These are phyloP conservation scores for Lochmaea crataegi DNA, from an alignment of 2,888 invertebrate genomes.

Conservation along the genomic window DNA sequence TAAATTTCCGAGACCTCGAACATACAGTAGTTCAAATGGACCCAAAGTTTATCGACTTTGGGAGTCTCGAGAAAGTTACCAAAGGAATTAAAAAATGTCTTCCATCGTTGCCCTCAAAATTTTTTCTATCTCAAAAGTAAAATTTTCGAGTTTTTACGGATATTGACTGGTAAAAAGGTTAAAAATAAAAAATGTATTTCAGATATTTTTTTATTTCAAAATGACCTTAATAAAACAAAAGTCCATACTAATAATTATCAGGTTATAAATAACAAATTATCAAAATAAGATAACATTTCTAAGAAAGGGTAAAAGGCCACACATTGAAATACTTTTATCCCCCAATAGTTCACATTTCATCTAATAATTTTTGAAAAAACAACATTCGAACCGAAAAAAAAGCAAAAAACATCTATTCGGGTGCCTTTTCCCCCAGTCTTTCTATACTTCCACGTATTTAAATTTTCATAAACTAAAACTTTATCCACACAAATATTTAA, in stretches of 20 bases:
- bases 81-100: no score
- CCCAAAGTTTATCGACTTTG: no score
- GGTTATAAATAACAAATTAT: slow-evolving; percentile 39
- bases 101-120: no score
- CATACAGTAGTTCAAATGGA: no score
- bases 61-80: no score
- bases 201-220: slow-evolving; percentile 41
- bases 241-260: slow-evolving; percentile 41
- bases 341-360: background rate
- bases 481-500: slow-evolving; percentile 30
- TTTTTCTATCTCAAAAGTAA: no score
- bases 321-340: slow-evolving; percentile 8
- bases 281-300: slow-evolving; percentile 34
- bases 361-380: background rate
- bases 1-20: no score
- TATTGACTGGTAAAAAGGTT: background rate
- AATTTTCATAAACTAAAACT: slow-evolving; percentile 31
- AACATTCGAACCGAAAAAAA: background rate
- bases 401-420: background rate
- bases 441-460: slow-evolving; percentile 13
- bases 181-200: slow-evolving; percentile 7
- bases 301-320: slow-evolving; percentile 26
- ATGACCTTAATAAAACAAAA: slow-evolving; percentile 43
- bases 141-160: no score
- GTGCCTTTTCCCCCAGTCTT: slow-evolving; percentile 7